Evolutionary conservation across 2,888 invertebrate genomes (phyloP), one percentile per base, ranked within the genome.

Genomic region (Trachelus troglodyta): DNA sequence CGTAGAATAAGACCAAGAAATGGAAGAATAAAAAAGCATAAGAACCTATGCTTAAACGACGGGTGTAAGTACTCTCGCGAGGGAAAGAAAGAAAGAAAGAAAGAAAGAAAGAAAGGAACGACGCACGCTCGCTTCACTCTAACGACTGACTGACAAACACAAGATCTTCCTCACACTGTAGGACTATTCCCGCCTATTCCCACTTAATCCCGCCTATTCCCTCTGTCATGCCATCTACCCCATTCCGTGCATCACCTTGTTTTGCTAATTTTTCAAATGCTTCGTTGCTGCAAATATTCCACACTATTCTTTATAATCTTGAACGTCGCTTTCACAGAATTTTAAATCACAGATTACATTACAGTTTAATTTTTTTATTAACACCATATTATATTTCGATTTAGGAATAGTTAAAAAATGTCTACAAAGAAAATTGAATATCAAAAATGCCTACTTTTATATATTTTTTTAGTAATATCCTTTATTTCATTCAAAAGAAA

Each of bases 91-190:
- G 37, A 37, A 35, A 35, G 34, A 34, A 34, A 34, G 37, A 37
- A 34, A 35, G 37, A 37, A 40, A 40, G 40, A 15, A 40, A 6
- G 40, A 56, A 56, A 56, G 23, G 71, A 71, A 31, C 30, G 30
- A 30, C 11, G 71, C 31, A 15, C 71, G 71, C 71, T 71, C 33
- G 30, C 71, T 71, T 71, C 71, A 71, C 71, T 71, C 71, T 71
- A 23, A 31, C 33, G 71, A 71, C 71, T 71, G 71, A 71, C 71
- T 30, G 30, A 31, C 71, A 30, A 12, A 30, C 71, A 71, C 40
- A 56, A 56, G 40, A 56, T 56, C 40, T 56, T 56, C 40, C 23
- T 23, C 40, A 56, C 6, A 56, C 40, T 56, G 23, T 56, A 23
- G 9, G 40, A 56, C 23, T 56, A 56, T 56, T 56, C 40, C 40